Evolutionary conservation across 2,113 vertebrate species (phyloP).

Genomic region (Chionodraco myersi): DNA sequence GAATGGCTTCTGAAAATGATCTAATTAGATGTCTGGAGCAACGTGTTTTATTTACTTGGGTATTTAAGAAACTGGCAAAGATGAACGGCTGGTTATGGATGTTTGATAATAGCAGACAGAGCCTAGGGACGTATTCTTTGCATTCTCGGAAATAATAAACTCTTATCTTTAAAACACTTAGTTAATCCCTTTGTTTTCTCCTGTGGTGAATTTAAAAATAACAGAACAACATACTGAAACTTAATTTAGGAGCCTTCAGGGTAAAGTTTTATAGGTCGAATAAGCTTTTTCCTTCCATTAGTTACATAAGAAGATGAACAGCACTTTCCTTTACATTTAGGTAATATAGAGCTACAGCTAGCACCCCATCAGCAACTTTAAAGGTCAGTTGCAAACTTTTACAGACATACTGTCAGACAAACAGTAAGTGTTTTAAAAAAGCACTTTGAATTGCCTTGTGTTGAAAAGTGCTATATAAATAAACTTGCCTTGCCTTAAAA

Average conservation of each 20-base stretch:
- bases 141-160: conserved; percentile 11
- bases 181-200: neutral
- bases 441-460: no score
- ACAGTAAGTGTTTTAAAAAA: neutral
- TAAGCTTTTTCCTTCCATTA: neutral
- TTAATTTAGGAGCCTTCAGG: neutral
- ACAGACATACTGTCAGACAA: neutral
- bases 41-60: neutral
- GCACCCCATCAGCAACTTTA: neutral
- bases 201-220: neutral
- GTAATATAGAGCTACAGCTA: neutral
- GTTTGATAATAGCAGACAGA: neutral
- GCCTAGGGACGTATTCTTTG: neutral
- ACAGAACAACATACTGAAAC: neutral
- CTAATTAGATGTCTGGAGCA: conserved; percentile 61
- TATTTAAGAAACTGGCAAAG: conserved; percentile 13
- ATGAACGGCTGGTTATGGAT: neutral
- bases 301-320: neutral
- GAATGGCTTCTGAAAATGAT: conserved; percentile 48
- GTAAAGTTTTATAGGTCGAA: neutral
- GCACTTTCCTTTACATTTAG: neutral
- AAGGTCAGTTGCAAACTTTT: neutral
- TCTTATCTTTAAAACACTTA: neutral
- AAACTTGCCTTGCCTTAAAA: neutral
- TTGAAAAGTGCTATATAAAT: no score